Conservation (phyloP, 2,888 invertebrate genomes). For the Enchytraeus crypticus region DNA sequence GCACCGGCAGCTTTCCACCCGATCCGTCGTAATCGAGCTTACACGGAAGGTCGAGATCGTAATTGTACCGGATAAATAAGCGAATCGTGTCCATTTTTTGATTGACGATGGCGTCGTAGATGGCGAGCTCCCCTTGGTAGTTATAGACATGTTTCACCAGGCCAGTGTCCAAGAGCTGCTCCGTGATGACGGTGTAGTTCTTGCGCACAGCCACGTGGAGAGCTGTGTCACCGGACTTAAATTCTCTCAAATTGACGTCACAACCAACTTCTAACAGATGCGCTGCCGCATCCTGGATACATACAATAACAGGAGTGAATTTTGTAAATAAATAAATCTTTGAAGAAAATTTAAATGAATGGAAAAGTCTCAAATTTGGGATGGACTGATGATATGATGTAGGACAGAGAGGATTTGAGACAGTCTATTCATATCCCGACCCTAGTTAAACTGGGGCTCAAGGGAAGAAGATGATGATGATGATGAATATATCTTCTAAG, state of each 20-base stretch:
- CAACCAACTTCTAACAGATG: slow-evolving; percentile 36
- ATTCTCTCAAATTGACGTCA: slow-evolving; percentile 45
- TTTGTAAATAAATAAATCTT: too few relatives aligned
- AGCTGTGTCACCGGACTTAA: slow-evolving; percentile 45
- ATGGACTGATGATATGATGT: too few relatives aligned
- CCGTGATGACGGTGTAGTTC: slow-evolving; percentile 45
- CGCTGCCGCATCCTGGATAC: slow-evolving; percentile 35
- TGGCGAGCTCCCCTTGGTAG: slow-evolving; percentile 46
- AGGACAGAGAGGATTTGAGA: too few relatives aligned
- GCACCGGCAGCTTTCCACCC: slow-evolving; percentile 31
- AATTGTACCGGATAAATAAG: slow-evolving; percentile 44
- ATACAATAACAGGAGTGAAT: too few relatives aligned
- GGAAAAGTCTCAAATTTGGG: too few relatives aligned
- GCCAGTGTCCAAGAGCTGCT: slow-evolving; percentile 38
- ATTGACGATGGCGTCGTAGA: slow-evolving; percentile 43
- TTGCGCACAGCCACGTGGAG: slow-evolving; percentile 46
- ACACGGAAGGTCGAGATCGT: slow-evolving; percentile 44
- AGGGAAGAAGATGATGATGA: too few relatives aligned
- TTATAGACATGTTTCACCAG: slow-evolving; percentile 45
- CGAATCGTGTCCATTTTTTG: slow-evolving; percentile 44
- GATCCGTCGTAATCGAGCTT: slow-evolving; percentile 43
- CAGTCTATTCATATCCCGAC: too few relatives aligned
- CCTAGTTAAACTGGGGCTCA: too few relatives aligned
- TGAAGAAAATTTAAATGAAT: too few relatives aligned
- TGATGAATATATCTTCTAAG: too few relatives aligned